Evolutionary conservation across 1,140 invertebrate species (phyloP).

Genomic region (Apis cerana): DNA sequence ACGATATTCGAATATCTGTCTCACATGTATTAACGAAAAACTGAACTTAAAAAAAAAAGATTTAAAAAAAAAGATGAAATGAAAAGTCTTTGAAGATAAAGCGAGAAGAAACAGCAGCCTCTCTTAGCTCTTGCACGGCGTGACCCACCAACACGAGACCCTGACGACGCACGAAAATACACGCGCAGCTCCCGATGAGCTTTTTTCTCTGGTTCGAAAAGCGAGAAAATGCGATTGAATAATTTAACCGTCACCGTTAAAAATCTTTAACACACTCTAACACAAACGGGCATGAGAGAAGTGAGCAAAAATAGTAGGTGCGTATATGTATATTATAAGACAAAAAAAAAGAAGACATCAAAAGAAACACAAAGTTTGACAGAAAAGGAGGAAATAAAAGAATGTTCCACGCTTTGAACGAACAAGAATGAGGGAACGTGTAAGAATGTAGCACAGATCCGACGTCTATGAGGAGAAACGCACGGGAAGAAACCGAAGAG

Average conservation of each 20-base stretch:
- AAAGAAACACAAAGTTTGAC: background rate
- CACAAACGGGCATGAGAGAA: background rate
- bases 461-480: slow-evolving; percentile 24
- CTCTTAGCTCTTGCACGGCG: slow-evolving; percentile 12
- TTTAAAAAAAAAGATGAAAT: background rate
- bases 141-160: background rate
- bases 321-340: background rate
- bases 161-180: slow-evolving; percentile 39
- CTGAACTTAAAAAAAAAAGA: background rate
- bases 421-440: slow-evolving; percentile 13
- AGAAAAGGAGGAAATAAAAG: background rate
- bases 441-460: slow-evolving; percentile 14
- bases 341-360: background rate
- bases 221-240: slow-evolving; percentile 16
- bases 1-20: slow-evolving; percentile 2
- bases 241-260: background rate
- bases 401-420: slow-evolving; percentile 3
- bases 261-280: slow-evolving; percentile 8
- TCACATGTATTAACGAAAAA: background rate
- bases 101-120: slow-evolving; percentile 23
- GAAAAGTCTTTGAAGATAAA: background rate
- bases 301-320: background rate
- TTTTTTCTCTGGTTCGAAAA: background rate
- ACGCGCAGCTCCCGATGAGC: slow-evolving; percentile 24
- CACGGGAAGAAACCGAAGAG: slow-evolving; percentile 17